Evolutionary conservation across 2,888 invertebrate genomes (phyloP), one percentile per base, ranked within the genome.

Genomic region (Drosophila neotestacea): DNA sequence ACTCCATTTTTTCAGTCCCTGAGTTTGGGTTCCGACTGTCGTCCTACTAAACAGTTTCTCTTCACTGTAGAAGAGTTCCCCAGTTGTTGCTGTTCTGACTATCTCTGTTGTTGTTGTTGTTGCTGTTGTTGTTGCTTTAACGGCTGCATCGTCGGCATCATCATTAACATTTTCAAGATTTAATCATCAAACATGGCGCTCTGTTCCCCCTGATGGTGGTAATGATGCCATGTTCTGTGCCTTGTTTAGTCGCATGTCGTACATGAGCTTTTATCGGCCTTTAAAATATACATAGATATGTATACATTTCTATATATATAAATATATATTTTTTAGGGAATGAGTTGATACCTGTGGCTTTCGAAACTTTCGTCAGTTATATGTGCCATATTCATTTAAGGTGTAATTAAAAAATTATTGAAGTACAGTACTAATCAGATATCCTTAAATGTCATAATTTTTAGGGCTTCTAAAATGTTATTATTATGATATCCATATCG

Each of bases 131-230:
- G 55, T 51, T 58, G 72, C 46, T 73, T 84, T 81, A 76, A 84
- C 76, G 65, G 81, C 83, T 71, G 76, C 81, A 51, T 83, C 81
- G 67, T 65, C 85, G 87, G 85, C 88, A 74, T 87, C 89, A 86
- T 89, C 89, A 86, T 89, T 86, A 86, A 89, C 82, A 89, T 89
- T 86, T 88, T 77, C 85, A 73, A 87, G 91, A 90, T 91, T 89
- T 89, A 81, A 90, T 91, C 90, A 84, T 89, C 84, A 87, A 89
- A 89, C 81, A 85, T 86, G 91, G 90, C 90, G 90, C 90, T 84
- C 59, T 46, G 68, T 38, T 67, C 58, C 47, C 56, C 68, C 51
- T 61, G 84, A 50, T 71, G 85, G 82, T 85, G 83, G 84, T 84
- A 88, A 87, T 87, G 88, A 84, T 85, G 88, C 80, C 88, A 88